These are phyloP conservation scores for Onychomys leucogaster DNA, from an alignment of 2,797 vertebrate species.

Conservation along the genomic window DNA sequence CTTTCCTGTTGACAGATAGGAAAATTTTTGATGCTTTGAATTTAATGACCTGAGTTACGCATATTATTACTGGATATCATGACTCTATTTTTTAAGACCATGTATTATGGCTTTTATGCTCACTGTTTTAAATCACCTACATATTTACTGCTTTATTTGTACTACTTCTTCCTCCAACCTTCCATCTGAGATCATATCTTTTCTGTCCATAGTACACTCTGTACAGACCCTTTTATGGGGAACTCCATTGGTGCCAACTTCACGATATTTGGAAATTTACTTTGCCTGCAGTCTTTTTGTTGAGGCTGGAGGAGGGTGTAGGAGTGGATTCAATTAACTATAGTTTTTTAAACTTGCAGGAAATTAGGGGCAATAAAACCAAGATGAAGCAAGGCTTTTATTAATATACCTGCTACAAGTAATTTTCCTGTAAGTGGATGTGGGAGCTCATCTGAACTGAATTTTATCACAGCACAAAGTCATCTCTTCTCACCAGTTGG, in stretches of 20 bases:
- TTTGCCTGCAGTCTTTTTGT: slow-evolving; percentile 26
- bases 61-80: background rate
- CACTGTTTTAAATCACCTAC: slow-evolving; percentile 31
- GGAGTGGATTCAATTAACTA: background rate
- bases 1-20: slow-evolving; percentile 35
- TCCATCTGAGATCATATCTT: slow-evolving; percentile 1
- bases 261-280: slow-evolving; percentile 34
- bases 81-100: background rate
- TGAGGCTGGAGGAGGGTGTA: background rate
- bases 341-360: background rate
- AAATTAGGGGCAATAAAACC: slow-evolving; percentile 14
- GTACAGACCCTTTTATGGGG: slow-evolving; percentile 13
- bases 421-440: background rate
- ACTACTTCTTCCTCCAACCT: background rate
- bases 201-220: slow-evolving; percentile 27
- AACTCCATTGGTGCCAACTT: slow-evolving; percentile 40
- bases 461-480: background rate
- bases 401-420: background rate
- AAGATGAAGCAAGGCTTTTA: background rate
- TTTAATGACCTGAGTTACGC: background rate
- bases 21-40: slow-evolving; percentile 19
- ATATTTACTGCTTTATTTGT: slow-evolving; percentile 47
- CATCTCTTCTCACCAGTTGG: background rate
- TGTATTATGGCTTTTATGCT: background rate
- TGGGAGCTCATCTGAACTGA: background rate